Conservation (phyloP, 2,113 vertebrate genomes). For the Rhodinocichla rosea region DNA sequence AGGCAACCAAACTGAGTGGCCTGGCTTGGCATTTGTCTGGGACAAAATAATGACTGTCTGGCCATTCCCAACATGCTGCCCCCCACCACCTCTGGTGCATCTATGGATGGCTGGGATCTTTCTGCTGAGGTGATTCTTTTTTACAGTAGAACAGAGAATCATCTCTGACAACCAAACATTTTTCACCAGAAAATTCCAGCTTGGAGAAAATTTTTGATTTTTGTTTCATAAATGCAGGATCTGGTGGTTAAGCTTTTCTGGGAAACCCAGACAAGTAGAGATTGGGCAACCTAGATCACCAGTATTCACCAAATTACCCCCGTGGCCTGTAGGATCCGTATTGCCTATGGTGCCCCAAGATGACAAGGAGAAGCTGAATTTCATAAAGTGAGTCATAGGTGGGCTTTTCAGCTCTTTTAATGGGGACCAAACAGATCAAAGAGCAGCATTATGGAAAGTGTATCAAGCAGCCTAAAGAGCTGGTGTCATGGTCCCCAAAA, state of each 20-base stretch:
- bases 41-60: background rate
- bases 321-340: background rate
- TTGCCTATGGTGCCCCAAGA: background rate
- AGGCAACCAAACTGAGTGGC: background rate
- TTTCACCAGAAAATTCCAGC: background rate
- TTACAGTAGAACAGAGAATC: background rate
- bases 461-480: background rate
- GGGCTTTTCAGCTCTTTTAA: background rate
- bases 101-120: background rate
- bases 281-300: background rate
- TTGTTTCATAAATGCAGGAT: background rate
- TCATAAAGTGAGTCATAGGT: background rate
- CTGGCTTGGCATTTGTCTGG: background rate
- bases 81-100: accelerated
- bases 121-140: background rate
- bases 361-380: background rate
- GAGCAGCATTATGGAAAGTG: background rate
- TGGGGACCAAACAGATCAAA: background rate
- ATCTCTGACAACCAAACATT: background rate
- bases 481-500: background rate
- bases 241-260: background rate
- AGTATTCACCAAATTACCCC: background rate
- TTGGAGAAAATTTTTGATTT: background rate
- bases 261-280: accelerated
- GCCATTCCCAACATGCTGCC: background rate